Base-by-base conservation (phyloP, 1,140 invertebrate genomes). In the Dendroctonus ponderosae region DNA sequence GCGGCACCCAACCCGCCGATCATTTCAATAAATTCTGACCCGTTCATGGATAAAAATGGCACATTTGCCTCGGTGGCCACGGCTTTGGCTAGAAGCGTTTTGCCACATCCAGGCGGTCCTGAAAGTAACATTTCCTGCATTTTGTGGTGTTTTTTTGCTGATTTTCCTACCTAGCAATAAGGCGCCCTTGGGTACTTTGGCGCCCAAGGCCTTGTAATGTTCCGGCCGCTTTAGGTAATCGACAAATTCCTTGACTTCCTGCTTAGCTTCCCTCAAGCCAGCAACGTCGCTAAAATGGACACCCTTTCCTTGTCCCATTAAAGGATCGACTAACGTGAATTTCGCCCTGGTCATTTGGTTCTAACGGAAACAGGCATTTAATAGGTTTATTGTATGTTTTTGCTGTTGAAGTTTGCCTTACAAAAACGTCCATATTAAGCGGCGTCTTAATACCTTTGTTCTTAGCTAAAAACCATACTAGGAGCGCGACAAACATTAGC, bases 171-270 rank as follows among this genome's bases (percentile, higher is more conserved):
- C 62, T 41, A 82, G 60, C 0, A 83, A 71, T 7, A 83, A 59
- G 0, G 81, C 81, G 2, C 81, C 81, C 43, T 79, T 80, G 5
- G 80, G 80, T 71, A 96, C 88, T 85, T 97, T 98, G 6, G 96
- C 97, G 5, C 97, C 97, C 49, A 99, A 82, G 62, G 82, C 85
- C 79, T 91, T 92, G 79, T 96, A 99, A 80, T 89, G 87, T 72
- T 94, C 88, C 0, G 97, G 96, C 62, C 88, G 84, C 81, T 97
- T 98, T 0, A 99, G 81, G 79, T 99, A 99, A 81, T 99, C 96
- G 0, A 99, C 94, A 82, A 99, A 99, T 81, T 99, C 98, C 85
- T 92, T 96, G 0, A 99, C 88, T 86, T 99, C 98, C 67, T 91
- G 81, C 82, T 99, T 99, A 0, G 97, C 96, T 82, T 99, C 97